Evolutionary conservation across 2,797 vertebrate genomes (phyloP).

Genomic region (Scarus forsteni): DNA sequence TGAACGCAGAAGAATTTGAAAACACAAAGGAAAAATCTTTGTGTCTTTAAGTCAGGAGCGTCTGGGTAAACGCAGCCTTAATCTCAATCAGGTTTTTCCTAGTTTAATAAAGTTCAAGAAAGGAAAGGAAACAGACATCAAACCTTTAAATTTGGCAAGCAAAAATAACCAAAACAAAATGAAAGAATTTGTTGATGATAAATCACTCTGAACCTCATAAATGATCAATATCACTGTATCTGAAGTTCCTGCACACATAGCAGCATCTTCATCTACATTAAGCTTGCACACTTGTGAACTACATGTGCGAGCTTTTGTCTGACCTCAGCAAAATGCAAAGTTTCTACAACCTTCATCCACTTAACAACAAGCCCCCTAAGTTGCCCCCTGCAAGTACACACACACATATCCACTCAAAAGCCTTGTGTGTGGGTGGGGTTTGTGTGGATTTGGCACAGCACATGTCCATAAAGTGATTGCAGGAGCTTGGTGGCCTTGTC

Average conservation of each 20-base stretch:
- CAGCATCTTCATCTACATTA: neutral
- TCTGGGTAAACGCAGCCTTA: too few relatives aligned
- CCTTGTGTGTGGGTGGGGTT: constrained; percentile 58
- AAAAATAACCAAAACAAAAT: neutral
- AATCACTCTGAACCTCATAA: constrained; percentile 12
- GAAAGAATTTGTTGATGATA: neutral
- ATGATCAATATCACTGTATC: constrained; percentile 1
- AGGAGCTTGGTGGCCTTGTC: constrained; percentile 67
- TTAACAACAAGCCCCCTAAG: constrained; percentile 15
- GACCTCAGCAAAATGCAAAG: constrained; percentile 30
- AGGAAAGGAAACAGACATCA: neutral
- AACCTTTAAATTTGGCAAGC: constrained; percentile 9
- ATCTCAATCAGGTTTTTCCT: too few relatives aligned
- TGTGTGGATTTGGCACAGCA: constrained; percentile 65
- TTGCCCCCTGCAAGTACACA: constrained; percentile 14
- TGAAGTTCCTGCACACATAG: neutral
- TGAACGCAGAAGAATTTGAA: too few relatives aligned
- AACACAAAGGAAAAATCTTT: too few relatives aligned
- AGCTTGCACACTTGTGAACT: constrained; percentile 8
- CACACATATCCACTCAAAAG: constrained; percentile 33
- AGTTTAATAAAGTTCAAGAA: too few relatives aligned
- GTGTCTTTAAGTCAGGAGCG: too few relatives aligned
- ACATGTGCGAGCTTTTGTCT: constrained; percentile 22
- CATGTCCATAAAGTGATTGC: constrained; percentile 74
- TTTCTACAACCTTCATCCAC: constrained; percentile 32